Evolutionary conservation across 53 echinoderm and acorn worm genomes (phyloP), one percentile per base, ranked within the genome.

Genomic region (Zoroaster sp.): DNA sequence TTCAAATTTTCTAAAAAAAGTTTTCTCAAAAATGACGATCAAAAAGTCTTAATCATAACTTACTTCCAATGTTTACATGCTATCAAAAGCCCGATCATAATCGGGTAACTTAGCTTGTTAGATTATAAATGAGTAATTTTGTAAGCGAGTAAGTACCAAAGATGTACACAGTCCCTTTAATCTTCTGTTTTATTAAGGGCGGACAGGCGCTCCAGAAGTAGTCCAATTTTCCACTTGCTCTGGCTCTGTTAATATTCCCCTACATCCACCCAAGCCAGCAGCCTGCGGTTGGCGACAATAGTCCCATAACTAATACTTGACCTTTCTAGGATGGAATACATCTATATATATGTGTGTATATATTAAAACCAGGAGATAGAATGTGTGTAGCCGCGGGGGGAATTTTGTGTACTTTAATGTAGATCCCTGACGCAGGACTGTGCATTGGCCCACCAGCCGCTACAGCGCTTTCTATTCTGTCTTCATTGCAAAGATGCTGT

Each of bases 231-330:
- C 46, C 75, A 1, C 63, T 5, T 63, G 18, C 44, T 32, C n/a
- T 8, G 21, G 37, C 40, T 73, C 35, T 40, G 35, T n/a, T 44
- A 38, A 23, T 69, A 18, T 13, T 69, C 6, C 49, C 35, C 51
- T 36, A 14, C 35, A 42, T 13, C 44, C 46, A 53, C 14, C 23
- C 23, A 21, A 45, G 46, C 80, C 69, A 18, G 20, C 68, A 83
- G 83, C 83, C 69, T 69, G 83, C 35, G 78, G 83, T 69, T 83
- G 83, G 83, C 83, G 68, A 68, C 83, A 83, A 46, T 69, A 43
- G 45, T 69, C 69, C 47, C 21, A 69, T 68, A 44, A 46, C 46
- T 69, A 51, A 83, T 38, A 40, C 83, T 69, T 83, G 83, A 83
- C 83, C 83, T 83, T 83, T 83, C 39, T 17, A 38, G 51, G 83